Evolutionary conservation across 2,888 invertebrate genomes (phyloP), one percentile per base, ranked within the genome.

Genomic region (Cephus nigrinus): DNA sequence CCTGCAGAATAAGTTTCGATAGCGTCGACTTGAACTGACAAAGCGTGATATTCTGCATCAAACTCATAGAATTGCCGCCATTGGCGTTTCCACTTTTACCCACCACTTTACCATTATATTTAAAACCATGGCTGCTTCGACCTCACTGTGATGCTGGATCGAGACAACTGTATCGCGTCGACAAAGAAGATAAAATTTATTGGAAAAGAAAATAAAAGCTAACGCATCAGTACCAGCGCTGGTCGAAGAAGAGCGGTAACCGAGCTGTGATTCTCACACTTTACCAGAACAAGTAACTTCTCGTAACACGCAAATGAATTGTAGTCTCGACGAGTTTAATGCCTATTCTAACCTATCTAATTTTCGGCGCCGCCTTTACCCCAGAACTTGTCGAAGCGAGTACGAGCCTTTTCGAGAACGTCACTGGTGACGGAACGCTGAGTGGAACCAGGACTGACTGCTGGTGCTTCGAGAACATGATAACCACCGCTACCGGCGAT

Each of bases 381-480:
- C 96, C 96, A 96, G 92, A 97, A 96, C 88, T 96, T 95, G 92
- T 97, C 97, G 90, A 97, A 96, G 86, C 96, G 95, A 91, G 95
- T 95, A 86, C 96, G 95, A 86, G 96, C 96, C 90, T 95, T 95
- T 90, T 96, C 96, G 83, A 97, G 93, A 81, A 96, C 96, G 89
- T 96, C 96, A 78, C 95, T 93, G 68, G 96, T 95, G 75, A 94
- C 93, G 72, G 94, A 92, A 3, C 93, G 93, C n/a, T 93, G 93
- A 74, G 87, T 83, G 71, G 85, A 79, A 11, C 84, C 83, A 30
- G 85, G 84, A n/a, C 84, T 85, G 76, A 80, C 75, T 68, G 84
- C 80, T 0, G 92, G 92, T 11, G 92, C 91, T 78, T 92, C 92
- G 11, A 92, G 83, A 4, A 92, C 91, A 76, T 91, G 90, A 81